Evolutionary conservation across 2,797 vertebrate species (phyloP).

Genomic region (Allobates femoralis): DNA sequence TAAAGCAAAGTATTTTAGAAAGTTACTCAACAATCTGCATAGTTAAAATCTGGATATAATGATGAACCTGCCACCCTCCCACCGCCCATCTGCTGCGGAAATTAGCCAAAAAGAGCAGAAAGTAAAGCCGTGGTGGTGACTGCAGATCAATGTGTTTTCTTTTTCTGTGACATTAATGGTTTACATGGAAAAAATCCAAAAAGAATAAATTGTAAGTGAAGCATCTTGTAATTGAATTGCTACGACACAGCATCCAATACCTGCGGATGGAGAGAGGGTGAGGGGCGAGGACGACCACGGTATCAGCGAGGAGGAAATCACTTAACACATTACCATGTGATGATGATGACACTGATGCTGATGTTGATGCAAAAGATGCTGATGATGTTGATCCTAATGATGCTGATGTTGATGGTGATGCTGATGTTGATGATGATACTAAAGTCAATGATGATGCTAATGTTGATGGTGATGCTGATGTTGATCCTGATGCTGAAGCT

Average conservation of each 20-base stretch:
- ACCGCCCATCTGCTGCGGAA: neutral
- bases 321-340: too few relatives aligned
- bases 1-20: too few relatives aligned
- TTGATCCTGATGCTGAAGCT: too few relatives aligned
- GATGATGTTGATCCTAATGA: too few relatives aligned
- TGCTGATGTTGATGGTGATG: too few relatives aligned
- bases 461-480: too few relatives aligned
- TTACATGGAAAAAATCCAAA: conserved; percentile 45
- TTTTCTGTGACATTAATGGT: conserved; percentile 34
- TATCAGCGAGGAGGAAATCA: conserved; percentile 6
- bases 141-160: conserved; percentile 25
- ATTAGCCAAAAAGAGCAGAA: neutral
- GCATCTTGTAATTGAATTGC: conserved; percentile 39
- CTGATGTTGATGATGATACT: too few relatives aligned
- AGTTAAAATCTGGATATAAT: too few relatives aligned
- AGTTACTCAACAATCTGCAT: too few relatives aligned
- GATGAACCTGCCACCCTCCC: neutral
- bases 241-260: neutral
- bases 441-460: too few relatives aligned
- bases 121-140: neutral
- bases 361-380: too few relatives aligned
- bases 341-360: too few relatives aligned
- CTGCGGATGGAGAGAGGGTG: neutral
- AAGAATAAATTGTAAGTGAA: conserved; percentile 39
- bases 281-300: neutral